phyloP scores from a whole-genome alignment of 1,140 invertebrate species.

The Drosophila ambigua region DNA sequence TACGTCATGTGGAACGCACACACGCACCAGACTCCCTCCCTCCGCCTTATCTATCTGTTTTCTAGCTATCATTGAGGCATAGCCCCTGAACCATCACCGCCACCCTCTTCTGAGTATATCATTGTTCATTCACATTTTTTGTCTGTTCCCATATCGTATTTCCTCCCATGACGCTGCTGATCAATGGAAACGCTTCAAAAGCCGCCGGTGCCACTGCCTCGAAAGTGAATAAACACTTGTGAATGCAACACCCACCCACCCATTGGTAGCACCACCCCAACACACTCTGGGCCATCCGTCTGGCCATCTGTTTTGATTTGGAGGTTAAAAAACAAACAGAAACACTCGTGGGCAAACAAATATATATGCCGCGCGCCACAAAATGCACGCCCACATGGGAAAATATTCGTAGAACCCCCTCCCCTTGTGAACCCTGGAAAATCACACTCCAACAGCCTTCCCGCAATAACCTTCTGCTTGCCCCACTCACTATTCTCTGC shows the following conservation, averaged over 20 bases:
- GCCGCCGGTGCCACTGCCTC: background rate
- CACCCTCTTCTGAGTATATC: background rate
- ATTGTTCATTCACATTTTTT: constrained; percentile 5
- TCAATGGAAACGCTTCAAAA: constrained; percentile 59
- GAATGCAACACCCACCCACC: constrained; percentile 30
- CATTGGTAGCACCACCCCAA: background rate
- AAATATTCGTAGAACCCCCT: background rate
- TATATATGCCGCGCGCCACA: constrained; percentile 60
- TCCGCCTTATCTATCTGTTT: too few relatives aligned
- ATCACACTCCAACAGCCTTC: background rate
- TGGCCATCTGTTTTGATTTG: constrained; percentile 36
- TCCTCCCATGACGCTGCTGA: constrained; percentile 46
- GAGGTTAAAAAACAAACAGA: constrained; percentile 50
- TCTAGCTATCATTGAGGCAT: too few relatives aligned
- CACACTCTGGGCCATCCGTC: background rate
- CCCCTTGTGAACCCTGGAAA: background rate
- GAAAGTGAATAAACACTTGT: constrained; percentile 23
- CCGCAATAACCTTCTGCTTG: background rate
- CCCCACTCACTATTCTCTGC: too few relatives aligned
- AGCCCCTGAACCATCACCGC: background rate
- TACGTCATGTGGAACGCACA: constrained; percentile 61
- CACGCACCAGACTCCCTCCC: constrained; percentile 3
- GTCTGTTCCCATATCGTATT: constrained; percentile 64
- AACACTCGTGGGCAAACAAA: constrained; percentile 53
- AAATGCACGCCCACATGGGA: constrained; percentile 52